Base-by-base conservation (phyloP, 1,140 invertebrate genomes). In the Danaus melanippus region DNA sequence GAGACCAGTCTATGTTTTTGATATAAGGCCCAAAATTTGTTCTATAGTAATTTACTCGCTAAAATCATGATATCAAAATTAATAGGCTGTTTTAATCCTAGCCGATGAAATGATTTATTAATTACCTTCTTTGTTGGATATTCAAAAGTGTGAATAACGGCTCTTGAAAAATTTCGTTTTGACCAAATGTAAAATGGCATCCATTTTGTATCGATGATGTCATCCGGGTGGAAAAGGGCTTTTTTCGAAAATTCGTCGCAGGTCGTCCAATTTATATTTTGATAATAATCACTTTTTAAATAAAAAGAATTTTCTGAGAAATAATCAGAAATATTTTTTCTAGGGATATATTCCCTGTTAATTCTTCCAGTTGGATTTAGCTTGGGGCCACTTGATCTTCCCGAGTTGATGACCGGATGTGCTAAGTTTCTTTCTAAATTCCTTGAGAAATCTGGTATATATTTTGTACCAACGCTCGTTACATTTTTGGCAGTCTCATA, bases 171-270 rank as follows among this genome's bases (percentile, higher is more conserved):
- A 1, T 42, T 42, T 17, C 47, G 41, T 21, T 11, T 39, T 10
- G 67, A 60, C 78, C 78, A 81, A 12, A 69, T 57, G 49, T 71
- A 81, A 62, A 81, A 81, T 11, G 78, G 76, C 1, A 75, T 42
- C 78, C 78, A 81, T 17, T 69, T 58, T 7, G 71, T 56, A 47
- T 74, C 61, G 0, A 78, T 56, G 4, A 80, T 62, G 44, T 80
- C 74, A 50, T 74, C 68, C 0, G 74, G 74, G 52, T 76, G 73
- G 57, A 77, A 74, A 45, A 56, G 49, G 11, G 69, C 60, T 46
- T 60, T 58, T 45, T 62, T 69, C 0, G 55, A 65, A 53, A 78
- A 78, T 15, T 76, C 66, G 10, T 70, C 60, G 49, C 77, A 80
- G 0, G 66, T 74, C 5, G 77, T 78, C 69, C 70, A 74, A 15